Evolutionary conservation across 2,888 invertebrate species (phyloP).

Genomic region (Eupithecia centaureata): DNA sequence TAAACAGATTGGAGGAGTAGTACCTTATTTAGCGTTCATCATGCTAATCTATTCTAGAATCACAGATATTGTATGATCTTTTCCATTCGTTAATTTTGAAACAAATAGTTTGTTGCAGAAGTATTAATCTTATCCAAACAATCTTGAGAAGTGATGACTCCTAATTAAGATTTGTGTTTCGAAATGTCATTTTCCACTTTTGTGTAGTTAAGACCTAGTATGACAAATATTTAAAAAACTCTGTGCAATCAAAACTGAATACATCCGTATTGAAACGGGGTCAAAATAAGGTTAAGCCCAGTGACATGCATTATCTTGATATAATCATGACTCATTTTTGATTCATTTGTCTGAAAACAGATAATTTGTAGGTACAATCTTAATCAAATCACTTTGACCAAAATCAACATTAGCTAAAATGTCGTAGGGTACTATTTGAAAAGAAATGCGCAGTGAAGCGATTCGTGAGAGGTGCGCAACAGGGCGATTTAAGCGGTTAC

Average conservation of each 20-base stretch:
- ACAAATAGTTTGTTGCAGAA: not conserved
- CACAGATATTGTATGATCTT: not conserved
- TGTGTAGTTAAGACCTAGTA: not conserved
- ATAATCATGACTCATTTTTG: not conserved
- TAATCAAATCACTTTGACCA: not conserved
- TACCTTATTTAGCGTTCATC: too few relatives aligned
- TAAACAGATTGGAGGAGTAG: too few relatives aligned
- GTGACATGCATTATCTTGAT: not conserved
- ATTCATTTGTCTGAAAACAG: not conserved
- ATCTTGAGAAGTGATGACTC: too few relatives aligned
- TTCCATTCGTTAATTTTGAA: not conserved
- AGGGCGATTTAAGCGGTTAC: not conserved
- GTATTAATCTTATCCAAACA: not conserved
- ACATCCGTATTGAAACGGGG: not conserved
- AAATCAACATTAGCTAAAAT: not conserved
- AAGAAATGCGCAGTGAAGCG: not conserved
- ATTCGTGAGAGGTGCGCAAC: not conserved
- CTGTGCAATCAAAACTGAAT: not conserved
- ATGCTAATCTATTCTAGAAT: not conserved
- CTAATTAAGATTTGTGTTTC: not conserved
- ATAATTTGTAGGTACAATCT: not conserved
- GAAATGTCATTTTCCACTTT: not conserved
- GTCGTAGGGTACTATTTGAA: not conserved
- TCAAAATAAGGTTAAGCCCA: not conserved
- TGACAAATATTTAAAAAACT: not conserved